Evolutionary conservation across 2,797 vertebrate genomes (phyloP), one percentile per base, ranked within the genome.

Genomic region (Catamblyrhynchus diadema): DNA sequence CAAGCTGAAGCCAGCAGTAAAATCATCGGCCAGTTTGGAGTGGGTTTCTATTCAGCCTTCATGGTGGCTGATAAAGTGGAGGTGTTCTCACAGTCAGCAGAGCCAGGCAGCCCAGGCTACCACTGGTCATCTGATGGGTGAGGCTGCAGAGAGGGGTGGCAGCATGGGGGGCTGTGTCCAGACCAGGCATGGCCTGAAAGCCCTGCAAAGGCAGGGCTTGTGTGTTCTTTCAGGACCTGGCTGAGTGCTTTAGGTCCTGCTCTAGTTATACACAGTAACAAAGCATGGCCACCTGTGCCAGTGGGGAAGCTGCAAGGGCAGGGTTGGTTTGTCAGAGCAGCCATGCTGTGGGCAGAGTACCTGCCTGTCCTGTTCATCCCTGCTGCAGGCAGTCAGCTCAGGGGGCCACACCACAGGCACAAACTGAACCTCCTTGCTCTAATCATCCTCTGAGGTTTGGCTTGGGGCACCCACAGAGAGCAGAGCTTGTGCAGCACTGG

Each of bases 21-120:
- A 95, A 99, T 99, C 97, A 99, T 99, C 0, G 99, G 99, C 88
- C 99, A 99, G 98, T 99, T 99, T 73, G 99, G 99, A n/a, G 99
- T 99, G 65, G 99, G 99, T 35, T 99, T 99, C 97, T 99, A 99
- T 96, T 99, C 99, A 0, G 98, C 99, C 42, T 99, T 99, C 98
- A 99, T 99, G 99, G 99, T 99, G 91, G 98, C 99, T 0, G 98
- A 99, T 93, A 96, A 92, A 8, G 99, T 99, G n/a, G 99, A 99
- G 1, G 99, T 99, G 56, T 99, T 98, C 96, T 99, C 99, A 4
- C 98, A 98, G 89, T 97, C 98, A 0, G 98, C 98, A 8, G 98
- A 98, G 62, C 96, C 98, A 0, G 98, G 83, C 23, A 97, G 98
- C 57, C 98, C 97, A 0, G 99, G 98, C 47, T 99, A 98, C 97